Base-by-base conservation (phyloP, 2,113 vertebrate genomes). In the Hippocampus comes region DNA sequence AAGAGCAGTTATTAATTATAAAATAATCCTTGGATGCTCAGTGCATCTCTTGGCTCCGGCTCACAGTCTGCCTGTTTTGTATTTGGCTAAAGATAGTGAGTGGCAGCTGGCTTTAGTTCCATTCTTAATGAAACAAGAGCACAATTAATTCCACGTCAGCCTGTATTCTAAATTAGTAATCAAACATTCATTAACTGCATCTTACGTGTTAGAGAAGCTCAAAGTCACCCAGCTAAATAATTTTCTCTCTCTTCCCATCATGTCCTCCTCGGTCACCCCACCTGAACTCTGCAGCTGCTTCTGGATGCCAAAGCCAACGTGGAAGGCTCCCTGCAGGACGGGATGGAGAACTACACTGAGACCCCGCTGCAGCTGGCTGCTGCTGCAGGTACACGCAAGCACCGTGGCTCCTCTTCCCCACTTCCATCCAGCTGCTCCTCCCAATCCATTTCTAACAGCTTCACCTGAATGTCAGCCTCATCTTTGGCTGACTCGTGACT, bases 271-370 rank as follows among this genome's bases (percentile, higher is more conserved):
- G n/a, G 2, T 75, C 57, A 78, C 68, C 7, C 67, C 55, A 15
- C 59, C 71, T 30, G 14, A 89, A 68, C 87, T 86, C 17, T 70
- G 90, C 84, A 99, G 97, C 91, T 99, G 72, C 90, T 99, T 80
- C 91, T 99, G 74, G 97, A 99, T 38, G 96, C 95, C 43, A 94
- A 95, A 85, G 96, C 96, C 82, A 97, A 94, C 41, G 96, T 97
- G 59, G 97, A 99, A 89, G 97, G 96, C 27, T 97, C 96, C n/a
- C 92, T 98, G 88, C 96, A 98, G 77, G 94, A 96, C 0, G 94
- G 95, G 7, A 96, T 97, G 79, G 97, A 99, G 91, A 99, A 99
- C 90, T 98, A 98, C 87, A 97, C 96, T 0, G 97, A 99, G 92
- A 99, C 97, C 0, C 96, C 97, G 7, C 91, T 99, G 77, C 97